Evolutionary conservation across 1,140 invertebrate species (phyloP), one percentile per base, ranked within the genome.

Genomic region (Macrosteles quadrilineatus): DNA sequence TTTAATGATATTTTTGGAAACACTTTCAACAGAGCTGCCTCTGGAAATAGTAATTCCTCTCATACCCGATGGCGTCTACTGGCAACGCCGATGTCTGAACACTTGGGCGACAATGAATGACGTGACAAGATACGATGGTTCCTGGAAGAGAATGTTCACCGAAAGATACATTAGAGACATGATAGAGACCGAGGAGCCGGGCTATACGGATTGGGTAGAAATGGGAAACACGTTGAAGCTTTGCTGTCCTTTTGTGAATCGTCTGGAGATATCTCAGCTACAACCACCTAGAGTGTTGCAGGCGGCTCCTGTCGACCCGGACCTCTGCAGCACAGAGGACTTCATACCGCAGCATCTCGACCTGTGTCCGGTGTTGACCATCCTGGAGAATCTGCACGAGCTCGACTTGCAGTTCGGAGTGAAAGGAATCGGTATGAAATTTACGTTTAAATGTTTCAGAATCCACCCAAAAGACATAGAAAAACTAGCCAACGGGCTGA

Each of bases 51-150:
- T 73, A 1, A 77, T 81, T 25, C 73, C 66, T 45, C 71, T 71
- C 23, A 77, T 83, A 40, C 67, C 73, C 0, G 69, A 79, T 31
- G 80, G 80, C 14, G 68, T 78, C 64, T 83, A 80, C 72, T 83
- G 82, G 82, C 71, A 79, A 73, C 77, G 81, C 17, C 75, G 75
- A 17, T 75, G 79, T 0, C 74, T 75, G 67, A 71, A 74, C 30
- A 79, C 80, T 62, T 80, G 76, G 63, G 67, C 77, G 31, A 68
- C 73, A 21, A 73, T 81, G 1, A 55, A 75, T 6, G 74, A 80
- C 2, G 67, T 78, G 0, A 57, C 64, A 19, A 50, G 78, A 4
- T 71, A 81, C 67, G 70, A 80, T 53, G 71, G 69, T 3, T 69
- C 70, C 3, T 70, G 82, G 32, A 77, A 69, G 31, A 72, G 73